phyloP scores from a whole-genome alignment of 2,797 vertebrate species.

The Rhynchonycteris naso region DNA sequence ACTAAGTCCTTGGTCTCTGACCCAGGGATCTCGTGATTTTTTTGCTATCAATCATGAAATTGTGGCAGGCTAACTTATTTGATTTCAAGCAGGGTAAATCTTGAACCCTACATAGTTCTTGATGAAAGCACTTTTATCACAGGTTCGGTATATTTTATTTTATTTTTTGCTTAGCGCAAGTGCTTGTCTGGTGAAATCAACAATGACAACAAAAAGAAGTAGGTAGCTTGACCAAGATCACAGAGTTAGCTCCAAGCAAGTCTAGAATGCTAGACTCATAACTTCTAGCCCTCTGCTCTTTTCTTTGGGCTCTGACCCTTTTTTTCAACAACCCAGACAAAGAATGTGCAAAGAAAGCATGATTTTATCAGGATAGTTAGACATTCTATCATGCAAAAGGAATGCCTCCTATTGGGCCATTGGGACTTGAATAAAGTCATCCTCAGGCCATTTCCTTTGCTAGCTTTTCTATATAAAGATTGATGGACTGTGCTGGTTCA shows the following conservation, averaged over 20 bases:
- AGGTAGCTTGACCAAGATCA: background rate
- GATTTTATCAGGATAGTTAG: slow-evolving; percentile 9
- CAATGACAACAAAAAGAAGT: background rate
- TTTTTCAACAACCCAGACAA: background rate
- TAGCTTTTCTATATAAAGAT: background rate
- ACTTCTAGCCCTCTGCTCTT: background rate
- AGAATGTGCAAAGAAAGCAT: background rate
- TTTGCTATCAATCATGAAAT: background rate
- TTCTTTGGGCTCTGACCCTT: background rate
- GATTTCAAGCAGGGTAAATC: background rate
- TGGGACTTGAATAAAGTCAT: background rate
- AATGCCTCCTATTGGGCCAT: background rate
- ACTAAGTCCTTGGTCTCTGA: background rate
- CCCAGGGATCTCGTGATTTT: background rate
- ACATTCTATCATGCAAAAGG: background rate
- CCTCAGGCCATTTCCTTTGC: background rate
- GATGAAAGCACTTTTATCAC: background rate
- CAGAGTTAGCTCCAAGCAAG: background rate
- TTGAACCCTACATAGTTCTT: background rate
- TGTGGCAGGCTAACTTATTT: background rate
- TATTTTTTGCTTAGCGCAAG: background rate
- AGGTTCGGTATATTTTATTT: background rate
- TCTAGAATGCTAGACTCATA: background rate
- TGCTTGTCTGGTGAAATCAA: background rate
- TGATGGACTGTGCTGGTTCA: background rate